A percentile compares a stretch with the other conserved stretches of the same genome.
phyloP scores from a whole-genome alignment of 1,140 invertebrate genomes.

The Brachionus rotundiformis region DNA sequence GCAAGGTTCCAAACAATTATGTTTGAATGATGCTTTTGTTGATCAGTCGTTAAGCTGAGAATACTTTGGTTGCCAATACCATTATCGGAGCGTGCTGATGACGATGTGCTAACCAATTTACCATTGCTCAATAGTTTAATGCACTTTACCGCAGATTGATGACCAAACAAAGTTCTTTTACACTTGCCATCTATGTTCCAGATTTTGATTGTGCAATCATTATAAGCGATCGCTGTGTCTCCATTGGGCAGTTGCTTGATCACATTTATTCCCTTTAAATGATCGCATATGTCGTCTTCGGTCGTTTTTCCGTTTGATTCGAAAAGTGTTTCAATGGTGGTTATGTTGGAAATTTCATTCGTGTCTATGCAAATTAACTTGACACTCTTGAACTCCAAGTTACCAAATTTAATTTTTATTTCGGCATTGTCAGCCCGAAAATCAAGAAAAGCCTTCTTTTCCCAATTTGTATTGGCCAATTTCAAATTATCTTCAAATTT shows the following conservation, averaged over 20 bases:
- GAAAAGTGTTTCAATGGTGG: not conserved
- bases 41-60: not conserved
- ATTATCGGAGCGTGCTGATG: not conserved
- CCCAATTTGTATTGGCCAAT: not conserved
- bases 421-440: not conserved
- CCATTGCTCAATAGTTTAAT: not conserved
- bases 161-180: not conserved
- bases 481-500: not conserved
- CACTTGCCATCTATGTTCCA: not conserved
- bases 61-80: not conserved
- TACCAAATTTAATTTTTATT: not conserved
- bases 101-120: not conserved
- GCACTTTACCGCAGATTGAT: not conserved
- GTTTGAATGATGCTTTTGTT: not conserved
- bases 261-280: not conserved
- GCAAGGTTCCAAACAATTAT: not conserved
- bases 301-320: not conserved
- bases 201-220: conserved; percentile 1
- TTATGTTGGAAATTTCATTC: not conserved
- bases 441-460: not conserved
- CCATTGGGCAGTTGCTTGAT: not conserved
- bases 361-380: not conserved
- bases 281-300: not conserved
- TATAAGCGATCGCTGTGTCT: not conserved
- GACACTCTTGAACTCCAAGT: not conserved